Percentiles rank a stretch among this genome's conserved stretches.
These are phyloP conservation scores for Aphidius gifuensis DNA, from an alignment of 1,140 invertebrate genomes.

Conservation along the genomic window DNA sequence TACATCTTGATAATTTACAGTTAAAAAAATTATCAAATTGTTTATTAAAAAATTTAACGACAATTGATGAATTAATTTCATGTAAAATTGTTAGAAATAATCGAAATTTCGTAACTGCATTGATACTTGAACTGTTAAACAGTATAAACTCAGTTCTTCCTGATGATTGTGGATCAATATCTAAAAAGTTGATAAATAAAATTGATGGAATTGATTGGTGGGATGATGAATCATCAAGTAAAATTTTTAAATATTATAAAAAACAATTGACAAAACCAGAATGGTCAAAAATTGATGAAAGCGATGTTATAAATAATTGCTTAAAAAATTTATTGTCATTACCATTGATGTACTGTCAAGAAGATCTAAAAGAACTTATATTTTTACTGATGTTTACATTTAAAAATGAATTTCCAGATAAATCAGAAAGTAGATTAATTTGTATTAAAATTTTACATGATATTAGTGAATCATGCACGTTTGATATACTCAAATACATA, in stretches of 20 bases:
- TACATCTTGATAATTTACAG: not conserved
- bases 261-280: slow-evolving; percentile 24
- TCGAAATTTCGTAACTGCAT: slow-evolving; percentile 10
- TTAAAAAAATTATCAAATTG: not conserved
- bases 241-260: slow-evolving; percentile 27
- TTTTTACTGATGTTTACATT: slow-evolving; percentile 36
- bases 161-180: slow-evolving; percentile 10
- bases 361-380: slow-evolving; percentile 32
- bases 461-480: slow-evolving; percentile 28
- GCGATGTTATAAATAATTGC: slow-evolving; percentile 27
- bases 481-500: slow-evolving; percentile 34
- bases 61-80: slow-evolving; percentile 15
- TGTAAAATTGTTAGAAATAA: slow-evolving; percentile 28
- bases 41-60: slow-evolving; percentile 1
- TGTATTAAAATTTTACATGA: slow-evolving; percentile 31
- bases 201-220: slow-evolving; percentile 15
- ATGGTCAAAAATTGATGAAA: slow-evolving; percentile 27
- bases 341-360: slow-evolving; percentile 31
- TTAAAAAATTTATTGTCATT: slow-evolving; percentile 37
- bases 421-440: slow-evolving; percentile 23
- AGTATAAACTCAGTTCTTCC: slow-evolving; percentile 9
- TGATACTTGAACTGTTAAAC: slow-evolving; percentile 19
- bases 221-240: slow-evolving; percentile 24
- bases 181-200: slow-evolving; percentile 29
- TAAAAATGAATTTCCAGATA: slow-evolving; percentile 30